These are phyloP conservation scores for Apodemia hepburni DNA, from an alignment of 2,888 invertebrate species.

Conservation along the genomic window DNA sequence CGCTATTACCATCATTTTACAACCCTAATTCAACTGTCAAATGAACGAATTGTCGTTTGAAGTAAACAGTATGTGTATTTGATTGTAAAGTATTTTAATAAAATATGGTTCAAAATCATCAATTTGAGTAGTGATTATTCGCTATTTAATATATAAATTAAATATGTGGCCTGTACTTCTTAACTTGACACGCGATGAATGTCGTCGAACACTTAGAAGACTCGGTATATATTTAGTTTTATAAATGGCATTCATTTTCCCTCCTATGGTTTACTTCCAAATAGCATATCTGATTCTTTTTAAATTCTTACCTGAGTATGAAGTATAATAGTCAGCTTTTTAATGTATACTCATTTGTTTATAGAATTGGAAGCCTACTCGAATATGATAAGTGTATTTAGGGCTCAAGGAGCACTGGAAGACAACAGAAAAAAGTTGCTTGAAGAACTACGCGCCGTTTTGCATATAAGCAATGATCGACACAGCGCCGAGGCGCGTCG, in stretches of 20 bases:
- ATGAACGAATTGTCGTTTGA: constrained; percentile 79
- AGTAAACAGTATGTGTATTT: constrained; percentile 81
- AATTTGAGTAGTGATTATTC: constrained; percentile 50
- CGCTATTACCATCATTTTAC: constrained; percentile 33
- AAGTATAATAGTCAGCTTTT: constrained; percentile 34
- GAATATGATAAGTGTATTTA: constrained; percentile 92
- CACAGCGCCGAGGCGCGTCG: constrained; percentile 95
- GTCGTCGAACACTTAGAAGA: constrained; percentile 91
- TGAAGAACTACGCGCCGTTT: constrained; percentile 88
- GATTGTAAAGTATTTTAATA: constrained; percentile 70
- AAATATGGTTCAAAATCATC: constrained; percentile 70
- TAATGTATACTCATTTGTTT: constrained; percentile 53
- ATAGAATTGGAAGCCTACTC: constrained; percentile 96
- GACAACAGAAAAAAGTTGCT: constrained; percentile 91
- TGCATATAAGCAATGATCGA: constrained; percentile 93
- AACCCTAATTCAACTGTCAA: constrained; percentile 66
- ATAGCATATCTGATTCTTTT: constrained; percentile 42
- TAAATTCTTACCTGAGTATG: constrained; percentile 38
- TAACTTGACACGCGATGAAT: constrained; percentile 94
- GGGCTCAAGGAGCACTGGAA: constrained; percentile 94
- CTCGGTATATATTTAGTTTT: constrained; percentile 85
- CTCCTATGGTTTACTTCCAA: constrained; percentile 69
- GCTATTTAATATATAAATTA: constrained; percentile 49
- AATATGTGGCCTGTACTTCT: constrained; percentile 85
- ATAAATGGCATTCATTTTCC: constrained; percentile 75